Conservation (phyloP, 2,797 vertebrate species). For the Dendrocincla fuliginosa region DNA sequence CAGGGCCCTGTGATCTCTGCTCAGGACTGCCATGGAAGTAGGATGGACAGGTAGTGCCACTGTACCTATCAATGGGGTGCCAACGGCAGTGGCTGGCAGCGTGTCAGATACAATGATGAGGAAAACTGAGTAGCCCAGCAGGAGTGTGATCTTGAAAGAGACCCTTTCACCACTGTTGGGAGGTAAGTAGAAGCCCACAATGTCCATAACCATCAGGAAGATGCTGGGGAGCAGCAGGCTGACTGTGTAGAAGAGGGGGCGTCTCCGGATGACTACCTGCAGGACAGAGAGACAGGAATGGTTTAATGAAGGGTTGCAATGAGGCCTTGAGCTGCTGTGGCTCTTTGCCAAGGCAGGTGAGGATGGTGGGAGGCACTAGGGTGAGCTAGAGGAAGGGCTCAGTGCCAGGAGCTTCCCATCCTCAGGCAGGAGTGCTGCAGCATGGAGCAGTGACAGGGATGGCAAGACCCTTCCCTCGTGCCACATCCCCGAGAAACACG, state of each 20-base stretch:
- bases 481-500: accelerated
- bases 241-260: slow-evolving; percentile 94
- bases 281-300: not conserved
- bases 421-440: not conserved
- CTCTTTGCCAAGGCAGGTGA: not conserved
- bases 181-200: slow-evolving; percentile 95
- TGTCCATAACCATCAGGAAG: slow-evolving; percentile 97
- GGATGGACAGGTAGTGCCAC: accelerated
- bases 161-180: slow-evolving; percentile 96
- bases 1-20: not conserved
- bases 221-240: slow-evolving; percentile 94
- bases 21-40: accelerated
- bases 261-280: slow-evolving; percentile 93
- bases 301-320: not conserved
- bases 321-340: not conserved
- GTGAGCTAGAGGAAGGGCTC: not conserved
- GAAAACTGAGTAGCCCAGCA: slow-evolving; percentile 98
- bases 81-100: slow-evolving; percentile 91
- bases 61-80: slow-evolving; percentile 91
- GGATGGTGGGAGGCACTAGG: not conserved
- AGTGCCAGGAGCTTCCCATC: not conserved
- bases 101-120: slow-evolving; percentile 98
- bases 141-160: slow-evolving; percentile 97
- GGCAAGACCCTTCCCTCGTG: too few species aligned
- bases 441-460: not conserved